Conservation (phyloP, 1,140 invertebrate species). For the Sipha flava region DNA sequence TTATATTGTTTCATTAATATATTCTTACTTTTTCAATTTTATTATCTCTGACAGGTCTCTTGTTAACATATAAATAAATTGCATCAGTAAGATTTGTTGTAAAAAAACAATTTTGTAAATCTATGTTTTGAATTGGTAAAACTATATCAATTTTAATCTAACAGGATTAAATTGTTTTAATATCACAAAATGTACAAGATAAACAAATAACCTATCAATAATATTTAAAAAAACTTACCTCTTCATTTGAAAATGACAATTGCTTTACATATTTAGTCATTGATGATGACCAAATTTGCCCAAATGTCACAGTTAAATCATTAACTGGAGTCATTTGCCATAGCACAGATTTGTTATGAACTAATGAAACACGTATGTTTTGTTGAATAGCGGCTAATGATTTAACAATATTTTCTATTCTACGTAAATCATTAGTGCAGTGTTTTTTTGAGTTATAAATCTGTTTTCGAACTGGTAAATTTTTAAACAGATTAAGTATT, state of each 20-base stretch:
- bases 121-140: conserved; percentile 43
- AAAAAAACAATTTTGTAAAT: conserved; percentile 24
- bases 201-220: background rate
- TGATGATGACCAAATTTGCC: conserved; percentile 46
- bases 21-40: conserved; percentile 41
- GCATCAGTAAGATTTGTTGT: conserved; percentile 38
- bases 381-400: conserved; percentile 50
- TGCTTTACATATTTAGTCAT: conserved; percentile 45
- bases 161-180: background rate
- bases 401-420: conserved; percentile 51
- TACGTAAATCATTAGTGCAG: conserved; percentile 52
- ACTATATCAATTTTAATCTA: conserved; percentile 46
- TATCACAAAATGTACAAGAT: background rate
- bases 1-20: background rate
- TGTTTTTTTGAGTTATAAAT: conserved; percentile 48
- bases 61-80: conserved; percentile 50
- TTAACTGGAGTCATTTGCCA: conserved; percentile 49
- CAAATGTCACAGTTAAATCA: conserved; percentile 45
- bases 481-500: conserved; percentile 52
- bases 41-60: conserved; percentile 51
- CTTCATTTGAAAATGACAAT: conserved; percentile 39
- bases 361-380: conserved; percentile 46
- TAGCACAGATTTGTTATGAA: conserved; percentile 49
- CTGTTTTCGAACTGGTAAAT: conserved; percentile 55
- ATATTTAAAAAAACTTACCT: conserved; percentile 35